Evolutionary conservation across 2,797 vertebrate genomes (phyloP).

Genomic region (Pteropus rufus): DNA sequence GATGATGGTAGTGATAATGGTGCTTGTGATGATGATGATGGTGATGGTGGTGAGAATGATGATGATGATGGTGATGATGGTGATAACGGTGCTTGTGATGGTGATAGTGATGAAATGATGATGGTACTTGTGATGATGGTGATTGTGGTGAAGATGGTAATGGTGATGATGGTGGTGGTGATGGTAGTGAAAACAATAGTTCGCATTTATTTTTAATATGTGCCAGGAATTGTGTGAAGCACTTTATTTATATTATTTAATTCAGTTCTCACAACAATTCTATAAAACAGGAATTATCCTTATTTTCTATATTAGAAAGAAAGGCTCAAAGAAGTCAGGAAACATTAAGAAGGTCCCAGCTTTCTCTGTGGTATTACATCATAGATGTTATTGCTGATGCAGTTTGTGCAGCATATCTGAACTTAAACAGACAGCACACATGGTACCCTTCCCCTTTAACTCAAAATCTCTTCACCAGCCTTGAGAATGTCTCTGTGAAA

Average conservation of each 20-base stretch:
- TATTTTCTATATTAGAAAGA: not conserved
- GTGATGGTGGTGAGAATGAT: no score
- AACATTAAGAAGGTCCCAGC: not conserved
- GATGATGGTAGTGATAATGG: not conserved
- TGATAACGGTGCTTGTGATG: no score
- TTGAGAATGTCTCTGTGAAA: not conserved
- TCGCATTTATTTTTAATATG: not conserved
- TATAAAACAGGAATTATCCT: not conserved
- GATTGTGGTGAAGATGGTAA: no score
- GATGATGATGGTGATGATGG: not conserved
- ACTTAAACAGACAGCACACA: not conserved
- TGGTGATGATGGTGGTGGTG: no score
- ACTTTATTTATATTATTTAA: not conserved
- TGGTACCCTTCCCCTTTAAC: not conserved
- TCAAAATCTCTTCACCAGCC: not conserved
- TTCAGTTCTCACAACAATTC: not conserved
- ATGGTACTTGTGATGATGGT: not conserved
- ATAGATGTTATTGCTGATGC: not conserved
- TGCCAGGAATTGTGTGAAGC: not conserved
- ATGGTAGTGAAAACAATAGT: no score
- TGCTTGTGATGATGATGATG: not conserved
- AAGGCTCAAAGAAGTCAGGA: not conserved
- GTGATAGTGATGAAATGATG: no score
- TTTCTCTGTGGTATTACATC: not conserved
- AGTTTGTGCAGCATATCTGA: not conserved